A percentile compares a stretch with the other conserved stretches of the same genome.
Conservation (phyloP, 2,888 invertebrate genomes). For the Minunthozetes semirufus region DNA sequence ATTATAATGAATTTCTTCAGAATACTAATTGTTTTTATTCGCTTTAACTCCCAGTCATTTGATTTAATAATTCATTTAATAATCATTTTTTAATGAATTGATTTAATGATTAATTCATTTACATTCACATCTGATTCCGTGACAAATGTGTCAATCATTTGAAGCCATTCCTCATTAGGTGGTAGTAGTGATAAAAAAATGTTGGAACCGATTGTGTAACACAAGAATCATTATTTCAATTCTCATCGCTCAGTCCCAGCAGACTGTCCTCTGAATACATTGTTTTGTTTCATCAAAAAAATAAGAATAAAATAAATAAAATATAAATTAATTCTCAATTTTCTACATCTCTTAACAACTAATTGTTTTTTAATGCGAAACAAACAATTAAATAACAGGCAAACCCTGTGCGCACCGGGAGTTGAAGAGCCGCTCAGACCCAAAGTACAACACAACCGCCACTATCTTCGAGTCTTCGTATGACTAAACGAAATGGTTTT, state of each 20-base stretch:
- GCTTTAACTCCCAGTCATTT: background rate
- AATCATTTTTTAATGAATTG: background rate
- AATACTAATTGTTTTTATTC: too few relatives aligned
- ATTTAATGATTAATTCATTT: background rate
- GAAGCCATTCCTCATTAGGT: background rate
- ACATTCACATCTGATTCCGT: background rate
- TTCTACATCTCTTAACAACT: background rate
- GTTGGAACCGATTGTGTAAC: background rate
- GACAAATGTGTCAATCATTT: constrained; percentile 6
- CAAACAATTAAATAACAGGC: background rate
- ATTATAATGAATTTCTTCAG: too few relatives aligned
- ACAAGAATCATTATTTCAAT: background rate
- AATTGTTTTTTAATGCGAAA: background rate
- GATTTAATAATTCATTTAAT: background rate
- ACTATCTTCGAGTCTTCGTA: too few relatives aligned
- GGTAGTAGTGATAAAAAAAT: background rate
- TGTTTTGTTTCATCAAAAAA: background rate
- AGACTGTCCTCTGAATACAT: background rate
- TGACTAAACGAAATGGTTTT: background rate
- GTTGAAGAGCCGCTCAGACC: background rate
- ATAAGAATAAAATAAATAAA: background rate
- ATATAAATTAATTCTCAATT: background rate
- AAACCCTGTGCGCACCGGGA: too few relatives aligned
- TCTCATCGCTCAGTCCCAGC: background rate
- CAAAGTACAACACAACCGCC: background rate